phyloP scores from a whole-genome alignment of 2,113 vertebrate genomes.

The Campylomormyrus tamandua region DNA sequence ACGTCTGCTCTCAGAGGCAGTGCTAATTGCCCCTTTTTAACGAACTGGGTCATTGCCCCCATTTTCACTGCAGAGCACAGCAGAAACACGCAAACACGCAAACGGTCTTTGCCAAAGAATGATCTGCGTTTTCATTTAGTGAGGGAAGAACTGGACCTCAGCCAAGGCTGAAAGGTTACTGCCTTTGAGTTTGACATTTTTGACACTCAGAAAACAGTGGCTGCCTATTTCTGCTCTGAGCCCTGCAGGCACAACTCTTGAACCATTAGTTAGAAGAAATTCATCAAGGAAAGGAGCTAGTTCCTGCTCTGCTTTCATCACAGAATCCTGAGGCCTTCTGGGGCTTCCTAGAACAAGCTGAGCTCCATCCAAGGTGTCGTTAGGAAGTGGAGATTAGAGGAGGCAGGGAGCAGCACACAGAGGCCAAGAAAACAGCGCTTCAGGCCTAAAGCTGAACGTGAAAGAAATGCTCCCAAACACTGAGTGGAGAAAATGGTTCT shows the following conservation, averaged over 20 bases:
- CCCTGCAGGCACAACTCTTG: conserved; percentile 14
- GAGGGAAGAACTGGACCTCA: background rate
- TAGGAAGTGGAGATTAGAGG: conserved; percentile 13
- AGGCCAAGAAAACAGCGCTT: background rate
- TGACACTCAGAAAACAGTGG: background rate
- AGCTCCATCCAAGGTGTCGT: background rate
- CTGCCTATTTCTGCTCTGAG: background rate
- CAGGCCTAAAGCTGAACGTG: background rate
- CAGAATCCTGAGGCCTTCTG: background rate
- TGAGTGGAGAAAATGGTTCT: background rate
- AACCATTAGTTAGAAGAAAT: conserved; percentile 7
- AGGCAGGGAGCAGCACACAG: background rate
- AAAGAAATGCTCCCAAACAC: background rate
- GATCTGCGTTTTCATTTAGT: background rate
- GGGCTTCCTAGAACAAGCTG: background rate
- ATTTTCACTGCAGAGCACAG: background rate
- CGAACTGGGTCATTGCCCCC: background rate
- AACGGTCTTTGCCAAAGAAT: background rate
- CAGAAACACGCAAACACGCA: background rate
- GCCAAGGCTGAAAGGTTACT: conserved; percentile 7
- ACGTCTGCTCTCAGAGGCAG: background rate
- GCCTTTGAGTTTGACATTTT: background rate
- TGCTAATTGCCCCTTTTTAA: background rate
- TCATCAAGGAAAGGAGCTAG: conserved; percentile 13
- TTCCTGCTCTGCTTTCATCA: background rate